Base-by-base conservation (phyloP, 2,113 vertebrate genomes). In the Ramphastos sulfuratus region DNA sequence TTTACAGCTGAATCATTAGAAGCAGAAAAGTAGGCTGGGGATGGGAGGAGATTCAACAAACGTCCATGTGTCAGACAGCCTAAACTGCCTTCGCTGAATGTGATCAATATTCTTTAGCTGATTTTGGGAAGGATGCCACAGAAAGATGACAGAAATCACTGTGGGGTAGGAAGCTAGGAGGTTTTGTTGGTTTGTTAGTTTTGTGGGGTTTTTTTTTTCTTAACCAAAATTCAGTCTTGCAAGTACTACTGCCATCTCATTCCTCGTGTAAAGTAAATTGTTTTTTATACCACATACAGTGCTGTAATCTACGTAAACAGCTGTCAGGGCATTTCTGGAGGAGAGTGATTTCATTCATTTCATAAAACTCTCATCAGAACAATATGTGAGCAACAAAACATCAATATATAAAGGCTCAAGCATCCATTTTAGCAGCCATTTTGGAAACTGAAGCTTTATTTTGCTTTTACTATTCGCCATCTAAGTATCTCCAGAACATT, bases 1-100 rank as follows among this genome's bases (percentile, higher is more conserved):
- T 93, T 93, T 94, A 50, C 56, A 92, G 56, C 17, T 71, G 69
- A 88, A 83, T 90, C 66, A 79, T 73, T 85, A 76, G 85, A 79
- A 90, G 9, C 48, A 87, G 50, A 79, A 69, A 75, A 93, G 54
- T 30, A 50, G 66, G 69, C 9, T 46, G 18, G 2, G 10, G 5
- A 16, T 60, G 31, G 61, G 83, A 94, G 11, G 46, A 66, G 16
- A 61, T 64, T 55, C 5, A 1, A 58, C 52, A 67, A 58, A 89
- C 12, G 10, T 15, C 48, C 55, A 17, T 19, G 14, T 52, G 81
- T 73, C 66, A 89, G 33, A 58, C 23, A 89, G 72, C 31, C n/a
- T 50, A 52, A 90, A 92, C 10, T 80, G 30, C 17, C 28, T 90
- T 87, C 74, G n/a, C 23, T 88, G 39, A 90, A 85, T 13, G 30